phyloP scores from a whole-genome alignment of 2,113 vertebrate species.

The Indicator maculatus region DNA sequence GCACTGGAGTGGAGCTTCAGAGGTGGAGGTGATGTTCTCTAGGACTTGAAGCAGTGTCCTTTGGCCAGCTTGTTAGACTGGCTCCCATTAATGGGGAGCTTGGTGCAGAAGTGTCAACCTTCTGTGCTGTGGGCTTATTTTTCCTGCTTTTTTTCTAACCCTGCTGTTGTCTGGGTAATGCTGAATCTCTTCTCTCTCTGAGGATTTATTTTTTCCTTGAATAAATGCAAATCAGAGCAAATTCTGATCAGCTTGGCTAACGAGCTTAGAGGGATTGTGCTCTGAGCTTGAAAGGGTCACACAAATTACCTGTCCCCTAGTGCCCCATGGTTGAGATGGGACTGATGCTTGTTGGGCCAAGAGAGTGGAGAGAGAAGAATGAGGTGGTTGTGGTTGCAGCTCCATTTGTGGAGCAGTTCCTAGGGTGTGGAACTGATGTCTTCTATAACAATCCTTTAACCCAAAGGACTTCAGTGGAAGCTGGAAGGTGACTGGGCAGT shows the following conservation, averaged over 20 bases:
- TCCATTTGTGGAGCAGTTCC: background rate
- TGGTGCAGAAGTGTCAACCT: background rate
- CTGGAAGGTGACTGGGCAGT: background rate
- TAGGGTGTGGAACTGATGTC: accelerated
- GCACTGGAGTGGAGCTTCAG: accelerated
- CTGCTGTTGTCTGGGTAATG: background rate
- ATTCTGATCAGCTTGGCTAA: background rate
- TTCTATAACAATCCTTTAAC: background rate
- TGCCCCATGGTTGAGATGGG: accelerated
- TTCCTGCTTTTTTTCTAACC: background rate
- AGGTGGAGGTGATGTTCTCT: background rate
- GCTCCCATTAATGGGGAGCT: background rate
- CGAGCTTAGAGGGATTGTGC: accelerated
- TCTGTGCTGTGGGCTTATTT: background rate
- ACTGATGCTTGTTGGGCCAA: accelerated
- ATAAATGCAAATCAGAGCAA: background rate
- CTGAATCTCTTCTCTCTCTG: background rate
- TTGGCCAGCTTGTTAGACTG: background rate
- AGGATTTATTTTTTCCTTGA: background rate
- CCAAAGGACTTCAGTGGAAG: background rate
- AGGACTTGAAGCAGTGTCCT: background rate
- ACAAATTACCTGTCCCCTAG: background rate
- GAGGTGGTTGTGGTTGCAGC: background rate
- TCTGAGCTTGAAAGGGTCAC: accelerated
- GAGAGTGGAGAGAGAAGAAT: background rate